These are phyloP conservation scores for Limnephilus lunatus DNA, from an alignment of 2,888 invertebrate species.

Conservation along the genomic window DNA sequence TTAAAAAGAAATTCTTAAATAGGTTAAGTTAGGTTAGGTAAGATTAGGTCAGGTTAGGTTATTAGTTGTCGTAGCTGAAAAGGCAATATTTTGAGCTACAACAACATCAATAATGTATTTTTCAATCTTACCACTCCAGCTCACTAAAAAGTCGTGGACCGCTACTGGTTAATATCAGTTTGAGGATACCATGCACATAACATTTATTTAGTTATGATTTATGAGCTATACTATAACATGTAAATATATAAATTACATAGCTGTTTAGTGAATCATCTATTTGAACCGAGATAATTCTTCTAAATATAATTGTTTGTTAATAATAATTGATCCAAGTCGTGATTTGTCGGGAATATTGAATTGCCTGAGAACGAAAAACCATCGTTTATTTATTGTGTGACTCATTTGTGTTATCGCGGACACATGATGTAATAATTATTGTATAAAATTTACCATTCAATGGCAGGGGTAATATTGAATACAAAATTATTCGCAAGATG, in stretches of 20 bases:
- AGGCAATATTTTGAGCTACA: too few species aligned
- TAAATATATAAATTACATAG: not conserved
- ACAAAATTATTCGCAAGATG: not conserved
- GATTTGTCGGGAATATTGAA: constrained; percentile 1
- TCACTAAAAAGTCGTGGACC: too few species aligned
- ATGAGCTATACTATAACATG: not conserved
- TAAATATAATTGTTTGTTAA: constrained; percentile 24
- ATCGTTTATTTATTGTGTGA: constrained; percentile 23
- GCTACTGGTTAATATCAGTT: too few species aligned
- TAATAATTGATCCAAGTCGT: constrained; percentile 10
- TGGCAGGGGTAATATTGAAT: not conserved
- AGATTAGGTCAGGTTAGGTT: too few species aligned
- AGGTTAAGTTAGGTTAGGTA: too few species aligned
- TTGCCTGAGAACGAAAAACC: constrained; percentile 12
- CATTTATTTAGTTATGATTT: not conserved
- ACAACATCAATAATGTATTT: too few species aligned
- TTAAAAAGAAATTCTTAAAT: too few species aligned
- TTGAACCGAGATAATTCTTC: not conserved
- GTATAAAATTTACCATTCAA: not conserved
- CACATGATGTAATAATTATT: constrained; percentile 18
- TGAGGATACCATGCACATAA: too few species aligned
- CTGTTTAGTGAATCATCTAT: not conserved
- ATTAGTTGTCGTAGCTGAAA: too few species aligned
- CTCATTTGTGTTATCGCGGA: constrained; percentile 19
- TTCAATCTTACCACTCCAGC: too few species aligned